A percentile compares a stretch with the other conserved stretches of the same genome.
Conservation (phyloP, 2,888 invertebrate species). For the Clunio marinus region DNA sequence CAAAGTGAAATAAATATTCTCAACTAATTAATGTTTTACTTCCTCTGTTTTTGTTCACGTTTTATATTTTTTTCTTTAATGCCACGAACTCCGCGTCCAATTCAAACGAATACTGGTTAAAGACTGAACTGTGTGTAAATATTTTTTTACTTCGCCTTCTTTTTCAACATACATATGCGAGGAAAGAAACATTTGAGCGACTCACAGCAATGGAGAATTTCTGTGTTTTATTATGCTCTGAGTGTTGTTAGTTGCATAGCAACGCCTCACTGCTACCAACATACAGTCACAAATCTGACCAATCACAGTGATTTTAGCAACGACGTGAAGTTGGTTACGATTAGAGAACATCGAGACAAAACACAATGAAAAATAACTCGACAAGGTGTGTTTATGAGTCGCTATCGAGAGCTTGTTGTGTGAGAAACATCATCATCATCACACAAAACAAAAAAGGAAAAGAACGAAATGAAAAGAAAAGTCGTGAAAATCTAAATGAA, state of each 20-base stretch:
- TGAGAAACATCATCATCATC: slow-evolving; percentile 8
- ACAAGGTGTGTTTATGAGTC: slow-evolving; percentile 6
- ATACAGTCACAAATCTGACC: not conserved
- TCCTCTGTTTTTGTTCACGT: no score
- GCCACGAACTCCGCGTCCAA: slow-evolving; percentile 29
- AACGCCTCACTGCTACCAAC: slow-evolving; percentile 2
- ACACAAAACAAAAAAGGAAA: not conserved
- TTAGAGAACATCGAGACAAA: not conserved
- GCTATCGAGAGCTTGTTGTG: not conserved
- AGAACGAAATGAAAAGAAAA: slow-evolving; percentile 1
- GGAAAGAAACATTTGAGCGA: not conserved
- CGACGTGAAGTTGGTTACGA: slow-evolving; percentile 9
- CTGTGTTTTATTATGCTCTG: slow-evolving; percentile 7
- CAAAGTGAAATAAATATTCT: no score
- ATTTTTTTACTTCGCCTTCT: not conserved
- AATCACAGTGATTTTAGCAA: not conserved
- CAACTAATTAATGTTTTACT: no score
- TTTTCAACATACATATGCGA: not conserved
- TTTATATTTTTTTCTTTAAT: no score
- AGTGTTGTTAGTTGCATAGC: not conserved
- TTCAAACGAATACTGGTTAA: slow-evolving; percentile 35
- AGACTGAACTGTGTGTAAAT: slow-evolving; percentile 30
- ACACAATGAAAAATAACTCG: not conserved
- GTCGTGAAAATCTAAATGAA: slow-evolving; percentile 31
- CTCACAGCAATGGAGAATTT: slow-evolving; percentile 30